These are phyloP conservation scores for Helicolenus hilgendorfi DNA, from an alignment of 2,797 vertebrate species.

Conservation along the genomic window DNA sequence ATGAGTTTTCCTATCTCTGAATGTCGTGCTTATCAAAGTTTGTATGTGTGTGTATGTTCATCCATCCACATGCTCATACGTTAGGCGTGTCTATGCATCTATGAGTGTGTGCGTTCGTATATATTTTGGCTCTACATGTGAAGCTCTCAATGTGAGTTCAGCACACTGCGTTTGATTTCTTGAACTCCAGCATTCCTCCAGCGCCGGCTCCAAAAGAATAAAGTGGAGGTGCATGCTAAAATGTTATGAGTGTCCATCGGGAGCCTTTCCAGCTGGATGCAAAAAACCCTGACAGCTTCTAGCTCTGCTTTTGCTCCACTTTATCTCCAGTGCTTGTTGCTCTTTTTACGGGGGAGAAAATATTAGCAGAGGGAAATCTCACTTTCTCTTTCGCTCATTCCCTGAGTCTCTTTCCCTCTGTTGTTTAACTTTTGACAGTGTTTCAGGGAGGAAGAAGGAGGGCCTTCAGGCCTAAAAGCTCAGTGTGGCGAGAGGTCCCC, in stretches of 20 bases:
- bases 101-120: not conserved
- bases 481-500: constrained; percentile 19
- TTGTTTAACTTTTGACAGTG: constrained; percentile 30
- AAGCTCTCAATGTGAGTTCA: constrained; percentile 16
- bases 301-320: constrained; percentile 52
- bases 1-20: constrained; percentile 15
- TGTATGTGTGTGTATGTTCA: not conserved
- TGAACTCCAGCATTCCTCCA: constrained; percentile 51
- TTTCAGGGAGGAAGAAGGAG: constrained; percentile 10
- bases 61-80: not conserved
- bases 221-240: constrained; percentile 55
- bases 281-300: constrained; percentile 41
- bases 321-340: constrained; percentile 50
- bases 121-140: constrained; percentile 34
- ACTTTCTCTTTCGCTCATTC: constrained; percentile 16
- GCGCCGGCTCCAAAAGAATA: constrained; percentile 29
- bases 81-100: not conserved
- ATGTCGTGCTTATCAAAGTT: constrained; percentile 1
- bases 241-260: constrained; percentile 48
- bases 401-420: not conserved
- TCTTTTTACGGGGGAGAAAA: constrained; percentile 37
- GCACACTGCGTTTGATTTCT: constrained; percentile 44
- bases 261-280: constrained; percentile 59
- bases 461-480: constrained; percentile 14
- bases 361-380: constrained; percentile 35